Conservation (phyloP, 2,797 vertebrate genomes). For the Coilia nasus region DNA sequence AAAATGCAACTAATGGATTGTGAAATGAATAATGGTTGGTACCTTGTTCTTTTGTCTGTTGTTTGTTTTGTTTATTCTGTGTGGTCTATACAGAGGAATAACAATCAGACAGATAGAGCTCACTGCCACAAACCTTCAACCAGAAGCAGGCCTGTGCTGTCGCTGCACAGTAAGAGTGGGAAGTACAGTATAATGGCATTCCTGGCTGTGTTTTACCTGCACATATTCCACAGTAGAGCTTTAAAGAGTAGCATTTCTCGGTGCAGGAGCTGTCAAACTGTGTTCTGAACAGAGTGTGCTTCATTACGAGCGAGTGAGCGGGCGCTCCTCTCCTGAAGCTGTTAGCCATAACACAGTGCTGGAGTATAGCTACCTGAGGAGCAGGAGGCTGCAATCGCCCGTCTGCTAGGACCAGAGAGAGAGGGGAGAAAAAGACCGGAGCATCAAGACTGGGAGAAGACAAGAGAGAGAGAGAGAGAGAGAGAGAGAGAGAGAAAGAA, state of each 20-base stretch:
- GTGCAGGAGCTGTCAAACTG: background rate
- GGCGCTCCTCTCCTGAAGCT: background rate
- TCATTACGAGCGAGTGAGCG: background rate
- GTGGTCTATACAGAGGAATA: background rate
- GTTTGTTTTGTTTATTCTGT: background rate
- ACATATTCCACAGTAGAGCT: background rate
- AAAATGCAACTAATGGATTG: background rate
- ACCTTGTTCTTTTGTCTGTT: background rate
- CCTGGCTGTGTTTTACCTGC: background rate
- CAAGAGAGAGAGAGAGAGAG: slow-evolving; percentile 2
- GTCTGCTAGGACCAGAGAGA: background rate
- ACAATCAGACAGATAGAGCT: background rate
- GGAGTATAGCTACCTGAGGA: background rate
- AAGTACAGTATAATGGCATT: background rate
- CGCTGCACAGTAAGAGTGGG: background rate
- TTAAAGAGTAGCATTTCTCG: background rate
- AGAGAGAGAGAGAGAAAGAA: slow-evolving; percentile 46
- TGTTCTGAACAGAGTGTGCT: slow-evolving; percentile 1
- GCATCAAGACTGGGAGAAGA: background rate
- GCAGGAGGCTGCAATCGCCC: background rate
- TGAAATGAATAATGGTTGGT: background rate
- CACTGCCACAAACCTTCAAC: background rate
- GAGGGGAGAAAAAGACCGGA: slow-evolving; percentile 37
- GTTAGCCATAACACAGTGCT: slow-evolving; percentile 9
- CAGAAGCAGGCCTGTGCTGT: background rate